Percentiles rank a stretch among this genome's conserved stretches.
phyloP scores from a whole-genome alignment of 2,888 invertebrate species.

The Teleogryllus oceanicus region DNA sequence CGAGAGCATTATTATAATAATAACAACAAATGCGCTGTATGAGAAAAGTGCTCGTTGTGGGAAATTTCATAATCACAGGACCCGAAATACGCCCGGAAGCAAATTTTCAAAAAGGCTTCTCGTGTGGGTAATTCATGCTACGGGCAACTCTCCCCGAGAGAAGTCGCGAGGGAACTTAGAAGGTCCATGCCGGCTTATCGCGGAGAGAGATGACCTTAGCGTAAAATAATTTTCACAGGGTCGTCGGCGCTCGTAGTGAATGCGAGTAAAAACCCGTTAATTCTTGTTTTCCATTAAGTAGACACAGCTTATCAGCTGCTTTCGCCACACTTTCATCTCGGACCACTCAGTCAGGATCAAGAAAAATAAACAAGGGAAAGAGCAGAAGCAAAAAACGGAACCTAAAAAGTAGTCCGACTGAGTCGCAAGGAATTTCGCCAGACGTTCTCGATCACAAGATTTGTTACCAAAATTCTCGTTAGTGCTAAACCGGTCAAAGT shows the following conservation, averaged over 20 bases:
- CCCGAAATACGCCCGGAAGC: neutral
- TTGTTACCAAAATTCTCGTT: too few relatives aligned
- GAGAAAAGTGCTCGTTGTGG: conserved; percentile 9
- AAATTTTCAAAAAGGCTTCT: neutral
- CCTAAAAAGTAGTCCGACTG: too few relatives aligned
- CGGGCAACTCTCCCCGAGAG: neutral
- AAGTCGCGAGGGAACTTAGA: neutral
- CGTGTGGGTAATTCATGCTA: neutral
- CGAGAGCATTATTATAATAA: neutral
- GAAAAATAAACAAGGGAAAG: too few relatives aligned
- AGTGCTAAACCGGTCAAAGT: too few relatives aligned
- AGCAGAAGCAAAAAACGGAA: too few relatives aligned
- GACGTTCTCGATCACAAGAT: neutral
- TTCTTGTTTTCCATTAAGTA: too few relatives aligned
- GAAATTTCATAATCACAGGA: neutral
- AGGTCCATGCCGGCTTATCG: neutral
- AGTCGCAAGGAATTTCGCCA: neutral
- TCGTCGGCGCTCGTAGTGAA: too few relatives aligned
- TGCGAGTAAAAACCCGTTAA: too few relatives aligned
- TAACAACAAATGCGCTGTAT: conserved; percentile 5
- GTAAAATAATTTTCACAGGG: too few relatives aligned
- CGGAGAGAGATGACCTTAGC: neutral
- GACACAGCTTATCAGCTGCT: too few relatives aligned
- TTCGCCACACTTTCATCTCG: too few relatives aligned
- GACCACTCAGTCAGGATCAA: too few relatives aligned